Percentiles rank a stretch among this genome's conserved stretches.
These are phyloP conservation scores for Solenodon paradoxus DNA, from an alignment of 2,113 vertebrate species.

Conservation along the genomic window DNA sequence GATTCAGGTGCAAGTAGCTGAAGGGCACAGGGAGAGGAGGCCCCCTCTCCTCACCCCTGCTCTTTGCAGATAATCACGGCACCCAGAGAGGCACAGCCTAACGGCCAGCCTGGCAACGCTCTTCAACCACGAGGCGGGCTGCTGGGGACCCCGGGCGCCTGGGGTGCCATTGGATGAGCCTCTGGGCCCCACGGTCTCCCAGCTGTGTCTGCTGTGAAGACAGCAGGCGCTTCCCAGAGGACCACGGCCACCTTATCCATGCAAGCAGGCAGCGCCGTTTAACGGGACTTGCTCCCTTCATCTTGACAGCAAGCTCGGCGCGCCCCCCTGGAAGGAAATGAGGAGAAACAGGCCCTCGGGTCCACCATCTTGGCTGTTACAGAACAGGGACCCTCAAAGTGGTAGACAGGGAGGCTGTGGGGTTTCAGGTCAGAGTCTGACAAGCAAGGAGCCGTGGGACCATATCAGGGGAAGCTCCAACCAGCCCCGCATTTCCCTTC, in stretches of 20 bases:
- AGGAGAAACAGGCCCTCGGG: neutral
- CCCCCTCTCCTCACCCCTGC: neutral
- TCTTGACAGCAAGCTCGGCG: rapidly evolving
- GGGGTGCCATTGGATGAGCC: neutral
- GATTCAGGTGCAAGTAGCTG: neutral
- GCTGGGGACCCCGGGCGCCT: neutral
- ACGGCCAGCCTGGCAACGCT: neutral
- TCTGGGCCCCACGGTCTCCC: neutral
- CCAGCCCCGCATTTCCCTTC: neutral
- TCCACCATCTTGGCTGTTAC: neutral
- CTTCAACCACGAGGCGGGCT: neutral
- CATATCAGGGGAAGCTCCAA: neutral
- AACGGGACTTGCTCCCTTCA: rapidly evolving
- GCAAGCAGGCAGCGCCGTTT: neutral
- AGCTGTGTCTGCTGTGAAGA: neutral
- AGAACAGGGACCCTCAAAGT: rapidly evolving
- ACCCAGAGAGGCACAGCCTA: neutral
- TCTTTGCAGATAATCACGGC: neutral
- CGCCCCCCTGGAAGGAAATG: neutral
- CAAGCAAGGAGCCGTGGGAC: no score
- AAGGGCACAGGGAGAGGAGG: neutral
- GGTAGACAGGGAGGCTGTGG: neutral
- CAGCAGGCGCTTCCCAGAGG: neutral
- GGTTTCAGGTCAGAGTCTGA: neutral
- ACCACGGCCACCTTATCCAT: rapidly evolving